phyloP scores from a whole-genome alignment of 2,888 invertebrate species.

The Dicranocentrus wangi region DNA sequence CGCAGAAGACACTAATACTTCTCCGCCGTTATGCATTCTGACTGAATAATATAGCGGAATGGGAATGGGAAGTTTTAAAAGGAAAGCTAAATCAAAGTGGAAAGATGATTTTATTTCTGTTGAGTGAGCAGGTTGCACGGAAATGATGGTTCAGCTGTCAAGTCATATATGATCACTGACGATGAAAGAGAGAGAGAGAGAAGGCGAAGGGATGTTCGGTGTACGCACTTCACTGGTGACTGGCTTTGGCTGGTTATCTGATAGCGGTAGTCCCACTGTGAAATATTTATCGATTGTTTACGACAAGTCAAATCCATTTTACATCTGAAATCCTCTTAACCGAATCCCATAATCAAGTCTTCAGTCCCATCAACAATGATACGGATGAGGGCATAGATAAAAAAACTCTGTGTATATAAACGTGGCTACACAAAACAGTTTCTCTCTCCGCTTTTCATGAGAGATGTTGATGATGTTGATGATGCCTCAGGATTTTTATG shows the following conservation, averaged over 20 bases:
- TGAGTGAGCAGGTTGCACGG: slow-evolving; percentile 47
- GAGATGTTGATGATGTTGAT: background rate
- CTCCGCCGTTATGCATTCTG: no score
- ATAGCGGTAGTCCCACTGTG: slow-evolving; percentile 29
- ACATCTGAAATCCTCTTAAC: slow-evolving; percentile 36
- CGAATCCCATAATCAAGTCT: background rate
- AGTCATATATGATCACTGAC: slow-evolving; percentile 1
- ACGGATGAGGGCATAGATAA: background rate
- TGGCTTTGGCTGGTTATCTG: background rate
- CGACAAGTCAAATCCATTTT: slow-evolving; percentile 51
- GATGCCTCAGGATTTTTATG: background rate
- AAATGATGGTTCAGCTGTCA: slow-evolving; percentile 47
- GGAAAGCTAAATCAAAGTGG: background rate
- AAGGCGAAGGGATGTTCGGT: no score
- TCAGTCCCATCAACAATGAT: background rate
- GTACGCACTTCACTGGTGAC: no score
- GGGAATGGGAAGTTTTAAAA: no score
- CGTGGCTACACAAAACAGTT: background rate
- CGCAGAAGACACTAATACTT: no score
- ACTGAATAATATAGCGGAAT: no score
- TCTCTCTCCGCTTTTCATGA: background rate
- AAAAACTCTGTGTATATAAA: no score
- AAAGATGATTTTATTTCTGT: slow-evolving; percentile 34
- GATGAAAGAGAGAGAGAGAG: no score
- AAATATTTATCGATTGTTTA: slow-evolving; percentile 36